Evolutionary conservation across 2,888 invertebrate genomes (phyloP), one percentile per base, ranked within the genome.

Genomic region (Torymus tubicola): DNA sequence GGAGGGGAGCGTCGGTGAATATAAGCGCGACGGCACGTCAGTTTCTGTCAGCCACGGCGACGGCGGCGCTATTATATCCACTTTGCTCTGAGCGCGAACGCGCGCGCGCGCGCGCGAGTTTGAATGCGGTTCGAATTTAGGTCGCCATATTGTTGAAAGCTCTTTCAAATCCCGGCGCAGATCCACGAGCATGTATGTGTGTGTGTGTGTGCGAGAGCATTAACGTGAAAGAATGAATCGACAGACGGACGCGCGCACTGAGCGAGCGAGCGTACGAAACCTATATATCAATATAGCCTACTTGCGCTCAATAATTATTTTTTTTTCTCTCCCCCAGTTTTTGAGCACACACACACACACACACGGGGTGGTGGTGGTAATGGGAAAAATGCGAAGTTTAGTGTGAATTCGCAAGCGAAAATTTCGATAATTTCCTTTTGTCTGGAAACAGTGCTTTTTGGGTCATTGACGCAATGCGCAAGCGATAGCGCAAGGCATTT

Each of bases 91-190:
- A 42, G 42, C 5, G 42, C 31, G 31, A 31, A 58, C 53, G 78
- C 42, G 71, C 53, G 53, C 65, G 71, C 75, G 65, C 53, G 78
- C 42, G 71, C 53, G 53, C 65, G 71, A 78, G 78, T 76, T 76
- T 83, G 78, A 82, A 83, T 81, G 70, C 76, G 69, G 69, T 65
- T 70, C 65, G 78, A 81, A 84, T 84, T 83, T 84, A 84, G 83
- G 83, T 84, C 83, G 80, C 64, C 77, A 81, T 81, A 82, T 82
- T 81, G 83, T 82, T 79, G 31, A 80, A 69, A 81, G 82, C 80
- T 83, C 83, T 75, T 81, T 82, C 80, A 81, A 83, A 80, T 78
- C 80, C 76, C 31, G n/a, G 13, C 63, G 65, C 57, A 72, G 80
- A 81, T 82, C 82, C 18, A 21, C 16, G 42, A 42, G 42, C 42